Evolutionary conservation across 2,888 invertebrate species (phyloP).

Genomic region (Ormyrus thymus): DNA sequence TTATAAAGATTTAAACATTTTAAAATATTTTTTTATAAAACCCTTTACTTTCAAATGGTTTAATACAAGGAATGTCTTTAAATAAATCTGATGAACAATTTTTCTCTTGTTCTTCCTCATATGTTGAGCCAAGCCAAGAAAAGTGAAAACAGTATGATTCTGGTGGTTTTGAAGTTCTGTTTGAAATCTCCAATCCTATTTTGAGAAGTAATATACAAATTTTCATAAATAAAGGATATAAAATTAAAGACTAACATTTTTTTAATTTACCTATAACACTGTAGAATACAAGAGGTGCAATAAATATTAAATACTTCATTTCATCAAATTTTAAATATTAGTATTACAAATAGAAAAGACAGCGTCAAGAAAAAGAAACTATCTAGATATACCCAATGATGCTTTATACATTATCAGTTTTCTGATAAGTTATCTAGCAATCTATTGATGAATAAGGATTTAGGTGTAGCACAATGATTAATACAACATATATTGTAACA

Average conservation of each 20-base stretch:
- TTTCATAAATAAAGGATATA: background rate
- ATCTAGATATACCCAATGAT: slow-evolving; percentile 15
- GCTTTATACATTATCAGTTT: slow-evolving; percentile 18
- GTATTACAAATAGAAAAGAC: background rate
- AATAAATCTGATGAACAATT: slow-evolving; percentile 29
- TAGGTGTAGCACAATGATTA: background rate
- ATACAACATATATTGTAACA: slow-evolving; percentile 11
- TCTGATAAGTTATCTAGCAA: slow-evolving; percentile 48
- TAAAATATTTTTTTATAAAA: background rate
- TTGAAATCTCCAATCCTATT: slow-evolving; percentile 4
- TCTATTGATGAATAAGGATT: slow-evolving; percentile 4
- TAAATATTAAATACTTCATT: slow-evolving; percentile 31
- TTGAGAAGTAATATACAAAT: background rate
- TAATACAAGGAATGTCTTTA: slow-evolving; percentile 32
- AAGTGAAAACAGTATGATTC: slow-evolving; percentile 64
- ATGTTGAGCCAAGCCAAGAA: slow-evolving; percentile 63
- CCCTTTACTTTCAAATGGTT: slow-evolving; percentile 19
- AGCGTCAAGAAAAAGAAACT: background rate
- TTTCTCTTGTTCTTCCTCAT: slow-evolving; percentile 41
- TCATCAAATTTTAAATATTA: slow-evolving; percentile 4
- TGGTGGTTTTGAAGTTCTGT: background rate
- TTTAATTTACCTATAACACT: slow-evolving; percentile 6
- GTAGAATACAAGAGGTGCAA: slow-evolving; percentile 1
- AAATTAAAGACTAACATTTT: slow-evolving; percentile 3
- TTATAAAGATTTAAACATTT: no score